phyloP scores from a whole-genome alignment of 2,797 vertebrate genomes.

The Simalia tracyae region DNA sequence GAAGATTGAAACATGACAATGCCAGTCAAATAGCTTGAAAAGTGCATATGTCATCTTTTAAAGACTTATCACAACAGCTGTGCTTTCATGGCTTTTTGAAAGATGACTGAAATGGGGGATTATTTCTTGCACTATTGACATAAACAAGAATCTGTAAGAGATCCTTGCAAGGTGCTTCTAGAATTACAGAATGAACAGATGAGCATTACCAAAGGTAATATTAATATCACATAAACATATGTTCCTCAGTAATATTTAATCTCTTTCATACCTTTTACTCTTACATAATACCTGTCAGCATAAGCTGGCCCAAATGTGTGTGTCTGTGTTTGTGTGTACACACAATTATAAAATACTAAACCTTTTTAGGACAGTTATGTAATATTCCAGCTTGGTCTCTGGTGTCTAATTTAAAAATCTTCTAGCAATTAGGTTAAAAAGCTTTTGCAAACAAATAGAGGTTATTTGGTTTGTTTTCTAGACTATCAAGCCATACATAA shows the following conservation, averaged over 20 bases:
- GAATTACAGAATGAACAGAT: conserved; percentile 17
- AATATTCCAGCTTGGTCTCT: not conserved
- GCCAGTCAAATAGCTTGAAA: not conserved
- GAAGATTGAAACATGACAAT: not conserved
- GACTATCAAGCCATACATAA: not conserved
- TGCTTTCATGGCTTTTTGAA: not conserved
- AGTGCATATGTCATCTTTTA: not conserved
- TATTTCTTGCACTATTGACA: not conserved
- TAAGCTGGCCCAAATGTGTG: not conserved
- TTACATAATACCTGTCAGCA: not conserved
- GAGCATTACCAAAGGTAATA: not conserved
- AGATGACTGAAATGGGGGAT: not conserved
- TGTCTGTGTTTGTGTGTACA: not conserved
- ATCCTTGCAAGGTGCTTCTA: not conserved
- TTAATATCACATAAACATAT: not conserved
- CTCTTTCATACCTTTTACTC: not conserved
- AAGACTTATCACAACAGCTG: not conserved
- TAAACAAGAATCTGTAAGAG: not conserved
- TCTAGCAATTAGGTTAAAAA: not conserved
- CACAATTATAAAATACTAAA: not conserved
- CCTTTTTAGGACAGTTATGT: not conserved
- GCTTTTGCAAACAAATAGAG: not conserved
- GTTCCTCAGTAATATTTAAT: not conserved
- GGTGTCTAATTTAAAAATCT: not conserved
- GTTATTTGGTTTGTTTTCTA: not conserved